A percentile compares a stretch with the other conserved stretches of the same genome.
phyloP scores from a whole-genome alignment of 2,888 invertebrate species.

The Hydraecia micacea region DNA sequence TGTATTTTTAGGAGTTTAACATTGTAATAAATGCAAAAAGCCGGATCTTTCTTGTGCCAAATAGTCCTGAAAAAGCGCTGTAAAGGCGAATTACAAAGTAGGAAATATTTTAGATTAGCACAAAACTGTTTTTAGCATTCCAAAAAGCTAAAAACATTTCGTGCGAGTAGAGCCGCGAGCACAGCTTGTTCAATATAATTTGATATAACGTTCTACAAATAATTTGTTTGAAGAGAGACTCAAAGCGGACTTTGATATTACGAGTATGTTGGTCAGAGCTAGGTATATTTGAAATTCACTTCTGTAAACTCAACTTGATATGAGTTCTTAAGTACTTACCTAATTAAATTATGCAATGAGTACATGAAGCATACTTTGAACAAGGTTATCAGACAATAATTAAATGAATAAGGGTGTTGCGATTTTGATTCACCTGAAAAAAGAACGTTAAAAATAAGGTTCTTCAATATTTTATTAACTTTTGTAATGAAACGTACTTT shows the following conservation, averaged over 20 bases:
- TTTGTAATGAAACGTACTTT: neutral
- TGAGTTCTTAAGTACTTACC: neutral
- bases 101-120: constrained; percentile 11
- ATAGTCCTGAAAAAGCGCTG: constrained; percentile 6
- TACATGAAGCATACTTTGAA: neutral
- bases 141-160: neutral
- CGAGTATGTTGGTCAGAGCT: constrained; percentile 24
- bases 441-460: neutral
- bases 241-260: constrained; percentile 34
- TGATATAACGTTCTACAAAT: constrained; percentile 22
- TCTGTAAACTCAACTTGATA: constrained; percentile 6
- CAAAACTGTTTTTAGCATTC: neutral
- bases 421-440: neutral
- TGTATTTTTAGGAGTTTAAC: neutral
- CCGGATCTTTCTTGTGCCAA: neutral
- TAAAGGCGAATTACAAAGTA: constrained; percentile 7
- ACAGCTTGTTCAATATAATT: constrained; percentile 16
- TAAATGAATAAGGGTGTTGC: neutral
- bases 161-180: neutral
- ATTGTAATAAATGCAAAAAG: neutral
- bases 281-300: constrained; percentile 26
- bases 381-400: neutral
- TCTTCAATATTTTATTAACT: neutral
- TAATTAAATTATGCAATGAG: constrained; percentile 12
- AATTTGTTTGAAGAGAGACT: constrained; percentile 41